These are phyloP conservation scores for Asteroscopus sphinx DNA, from an alignment of 2,888 invertebrate species.

Conservation along the genomic window DNA sequence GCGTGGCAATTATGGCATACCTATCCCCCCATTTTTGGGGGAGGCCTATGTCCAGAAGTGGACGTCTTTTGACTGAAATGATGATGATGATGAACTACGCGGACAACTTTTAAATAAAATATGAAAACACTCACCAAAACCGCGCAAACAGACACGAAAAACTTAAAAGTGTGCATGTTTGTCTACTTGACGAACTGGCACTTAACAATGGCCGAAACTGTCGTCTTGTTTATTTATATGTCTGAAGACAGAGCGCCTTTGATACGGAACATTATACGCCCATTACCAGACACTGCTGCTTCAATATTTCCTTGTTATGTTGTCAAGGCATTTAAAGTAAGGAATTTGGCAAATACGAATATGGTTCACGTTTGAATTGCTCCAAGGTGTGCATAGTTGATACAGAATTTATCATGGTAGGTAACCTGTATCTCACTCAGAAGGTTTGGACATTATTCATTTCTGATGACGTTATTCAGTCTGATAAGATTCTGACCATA, in stretches of 20 bases:
- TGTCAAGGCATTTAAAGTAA: slow-evolving; percentile 24
- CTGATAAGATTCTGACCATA: no score
- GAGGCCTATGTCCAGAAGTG: no score
- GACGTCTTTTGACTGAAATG: no score
- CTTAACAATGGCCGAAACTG: slow-evolving; percentile 11
- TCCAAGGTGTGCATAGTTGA: slow-evolving; percentile 5
- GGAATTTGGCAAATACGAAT: slow-evolving; percentile 32
- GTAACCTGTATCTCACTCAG: neutral
- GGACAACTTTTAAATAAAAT: no score
- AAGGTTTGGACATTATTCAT: no score
- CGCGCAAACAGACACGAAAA: slow-evolving; percentile 25
- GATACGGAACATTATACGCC: slow-evolving; percentile 46
- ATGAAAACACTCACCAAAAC: slow-evolving; percentile 53
- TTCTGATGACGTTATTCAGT: no score
- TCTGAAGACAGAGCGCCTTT: slow-evolving; percentile 33
- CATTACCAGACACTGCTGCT: slow-evolving; percentile 25
- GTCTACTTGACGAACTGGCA: slow-evolving; percentile 9
- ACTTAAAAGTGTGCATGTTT: slow-evolving; percentile 47
- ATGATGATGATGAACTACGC: no score
- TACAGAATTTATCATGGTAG: slow-evolving; percentile 1
- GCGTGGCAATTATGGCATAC: no score
- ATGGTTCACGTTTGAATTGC: slow-evolving; percentile 8
- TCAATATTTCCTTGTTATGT: slow-evolving; percentile 31
- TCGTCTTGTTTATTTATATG: slow-evolving; percentile 38
- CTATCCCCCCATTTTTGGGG: no score